These are phyloP conservation scores for Coccyzus lansbergi DNA, from an alignment of 2,797 vertebrate genomes.

Conservation along the genomic window DNA sequence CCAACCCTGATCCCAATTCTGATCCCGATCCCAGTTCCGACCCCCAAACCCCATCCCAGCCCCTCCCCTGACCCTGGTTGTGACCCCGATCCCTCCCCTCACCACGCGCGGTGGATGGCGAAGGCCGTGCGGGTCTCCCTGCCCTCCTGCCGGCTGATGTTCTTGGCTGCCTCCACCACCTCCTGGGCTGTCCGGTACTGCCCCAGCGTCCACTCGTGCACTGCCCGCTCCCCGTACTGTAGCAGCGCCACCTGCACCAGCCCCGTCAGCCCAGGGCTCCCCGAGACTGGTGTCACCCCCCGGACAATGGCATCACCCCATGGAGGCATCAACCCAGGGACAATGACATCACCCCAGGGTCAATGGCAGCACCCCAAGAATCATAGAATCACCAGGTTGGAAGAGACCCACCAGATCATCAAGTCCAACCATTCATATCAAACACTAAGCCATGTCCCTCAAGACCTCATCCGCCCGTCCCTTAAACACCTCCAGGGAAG, in stretches of 20 bases:
- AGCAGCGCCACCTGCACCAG: conserved; percentile 83
- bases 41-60: rapidly evolving
- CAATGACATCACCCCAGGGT: not conserved
- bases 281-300: no score
- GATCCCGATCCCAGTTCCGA: rapidly evolving
- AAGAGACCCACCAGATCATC: no score
- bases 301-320: not conserved
- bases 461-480: no score
- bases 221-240: conserved; percentile 89
- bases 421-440: no score
- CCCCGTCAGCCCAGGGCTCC: no score
- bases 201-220: conserved; percentile 91
- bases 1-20: rapidly evolving
- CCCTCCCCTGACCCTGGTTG: no score
- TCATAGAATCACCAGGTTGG: rapidly evolving
- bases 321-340: not conserved
- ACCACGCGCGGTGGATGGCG: conserved; percentile 90
- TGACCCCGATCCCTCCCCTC: not conserved
- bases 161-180: conserved; percentile 90
- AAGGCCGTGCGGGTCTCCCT: conserved; percentile 90
- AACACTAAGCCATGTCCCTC: no score
- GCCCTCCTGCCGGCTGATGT: conserved; percentile 93
- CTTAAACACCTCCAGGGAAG: no score
- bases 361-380: not conserved
- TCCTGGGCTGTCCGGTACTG: conserved; percentile 86